These are phyloP conservation scores for Orthonychiurus folsomi DNA, from an alignment of 2,888 invertebrate species.

Conservation along the genomic window DNA sequence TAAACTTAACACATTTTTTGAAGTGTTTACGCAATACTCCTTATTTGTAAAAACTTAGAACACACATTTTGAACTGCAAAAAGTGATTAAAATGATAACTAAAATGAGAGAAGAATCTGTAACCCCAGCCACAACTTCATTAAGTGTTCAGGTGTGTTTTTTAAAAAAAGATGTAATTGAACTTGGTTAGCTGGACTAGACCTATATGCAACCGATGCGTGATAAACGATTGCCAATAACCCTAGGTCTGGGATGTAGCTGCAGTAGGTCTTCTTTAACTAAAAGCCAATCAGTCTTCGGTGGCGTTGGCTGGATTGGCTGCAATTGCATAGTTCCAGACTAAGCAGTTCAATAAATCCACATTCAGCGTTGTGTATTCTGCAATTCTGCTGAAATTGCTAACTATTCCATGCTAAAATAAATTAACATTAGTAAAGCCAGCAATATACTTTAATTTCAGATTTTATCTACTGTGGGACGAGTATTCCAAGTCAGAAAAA, in stretches of 20 bases:
- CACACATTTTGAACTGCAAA: not conserved
- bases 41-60: too few relatives aligned
- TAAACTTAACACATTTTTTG: not conserved
- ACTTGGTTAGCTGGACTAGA: too few relatives aligned
- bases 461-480: conserved; percentile 15
- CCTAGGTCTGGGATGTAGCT: too few relatives aligned
- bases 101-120: not conserved
- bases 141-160: not conserved
- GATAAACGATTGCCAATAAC: too few relatives aligned
- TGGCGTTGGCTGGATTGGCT: too few relatives aligned
- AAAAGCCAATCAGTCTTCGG: too few relatives aligned
- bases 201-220: too few relatives aligned
- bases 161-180: too few relatives aligned
- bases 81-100: not conserved
- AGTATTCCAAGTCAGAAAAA: conserved; percentile 9
- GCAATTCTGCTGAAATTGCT: not conserved
- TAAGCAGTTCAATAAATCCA: too few relatives aligned
- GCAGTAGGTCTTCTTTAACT: too few relatives aligned
- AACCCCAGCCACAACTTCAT: not conserved
- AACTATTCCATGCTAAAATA: too few relatives aligned
- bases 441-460: conserved; percentile 7
- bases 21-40: not conserved
- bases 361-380: not conserved
- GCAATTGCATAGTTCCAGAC: not conserved
- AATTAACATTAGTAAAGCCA: too few relatives aligned